Conservation (phyloP, 2,113 vertebrate genomes). For the Coturnix japonica region DNA sequence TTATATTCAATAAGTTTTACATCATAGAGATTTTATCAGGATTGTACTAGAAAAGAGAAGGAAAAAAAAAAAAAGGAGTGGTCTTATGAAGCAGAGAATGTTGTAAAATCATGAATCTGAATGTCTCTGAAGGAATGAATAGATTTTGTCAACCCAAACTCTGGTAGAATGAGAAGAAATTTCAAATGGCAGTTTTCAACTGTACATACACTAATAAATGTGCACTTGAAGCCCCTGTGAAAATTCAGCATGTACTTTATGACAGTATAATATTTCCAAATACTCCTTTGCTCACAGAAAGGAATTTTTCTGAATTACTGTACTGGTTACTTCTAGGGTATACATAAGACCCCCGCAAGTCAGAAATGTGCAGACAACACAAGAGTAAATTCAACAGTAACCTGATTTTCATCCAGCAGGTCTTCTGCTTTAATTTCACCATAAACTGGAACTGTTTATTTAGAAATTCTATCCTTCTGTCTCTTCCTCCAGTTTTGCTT, state of each 20-base stretch:
- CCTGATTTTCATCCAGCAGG: background rate
- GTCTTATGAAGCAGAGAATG: background rate
- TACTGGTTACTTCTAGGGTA: background rate
- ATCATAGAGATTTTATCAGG: background rate
- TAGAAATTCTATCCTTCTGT: background rate
- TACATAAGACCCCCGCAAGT: background rate
- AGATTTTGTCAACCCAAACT: background rate
- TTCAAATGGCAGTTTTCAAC: background rate
- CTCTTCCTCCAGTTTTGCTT: background rate
- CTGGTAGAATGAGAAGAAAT: background rate
- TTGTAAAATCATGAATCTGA: background rate
- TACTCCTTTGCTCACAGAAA: background rate
- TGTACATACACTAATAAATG: background rate
- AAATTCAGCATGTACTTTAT: conserved; percentile 25
- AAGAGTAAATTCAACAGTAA: background rate
- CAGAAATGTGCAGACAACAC: background rate
- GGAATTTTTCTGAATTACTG: background rate
- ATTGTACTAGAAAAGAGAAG: background rate
- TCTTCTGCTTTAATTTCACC: background rate
- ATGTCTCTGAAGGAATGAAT: background rate
- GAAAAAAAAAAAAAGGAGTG: background rate
- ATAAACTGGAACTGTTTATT: background rate
- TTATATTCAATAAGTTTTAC: background rate
- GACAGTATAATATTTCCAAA: background rate
- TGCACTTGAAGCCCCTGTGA: background rate